Base-by-base conservation (phyloP, 2,888 invertebrate genomes). In the Ischnus inquisitorius region DNA sequence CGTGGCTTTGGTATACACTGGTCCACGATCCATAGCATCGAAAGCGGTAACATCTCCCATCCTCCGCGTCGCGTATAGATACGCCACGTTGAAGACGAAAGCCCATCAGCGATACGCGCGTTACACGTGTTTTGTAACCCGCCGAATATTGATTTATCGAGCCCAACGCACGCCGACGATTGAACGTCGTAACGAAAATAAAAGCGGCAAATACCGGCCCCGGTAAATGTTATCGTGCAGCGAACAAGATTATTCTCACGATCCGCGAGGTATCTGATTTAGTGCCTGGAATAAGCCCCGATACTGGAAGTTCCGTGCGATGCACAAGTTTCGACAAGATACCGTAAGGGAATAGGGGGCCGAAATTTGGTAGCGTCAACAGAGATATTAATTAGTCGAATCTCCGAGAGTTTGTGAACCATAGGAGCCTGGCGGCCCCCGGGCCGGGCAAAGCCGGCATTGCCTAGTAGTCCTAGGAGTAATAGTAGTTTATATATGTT, bases 301-400 rank as follows among this genome's bases (percentile, higher is more conserved):
- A 68, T 54, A 16, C 62, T 10, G 43, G 28, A 77, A 74, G 72
- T 80, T 83, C 34, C 34, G 41, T 16, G 16, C 22, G 22, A 19
- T 46, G 54, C 43, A 22, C 72, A 68, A 83, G 80, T 83, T 80
- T 72, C 62, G 16, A 1, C 4, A 14, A 69, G 60, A 43, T 83
- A 68, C 34, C 19, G 46, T 25, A 75, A n/a, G 60, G 43, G 34
- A 64, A 64, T 65, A 43, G 46, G 51, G 22, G 71, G 22, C 67
- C 71, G 83, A 84, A 83, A 82, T 87, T 84, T 83, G 79, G 81
- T 83, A 89, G 88, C 89, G 89, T 91, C 91, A 91, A 92, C 90
- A 91, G 87, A 89, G 89, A 92, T 91, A 92, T 92, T 92, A 92
- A 92, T 92, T 92, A 92, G 90, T 88, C 83, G 84, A 89, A 89